These are phyloP conservation scores for Neopipo cinnamomea DNA, from an alignment of 2,113 vertebrate species.

Conservation along the genomic window DNA sequence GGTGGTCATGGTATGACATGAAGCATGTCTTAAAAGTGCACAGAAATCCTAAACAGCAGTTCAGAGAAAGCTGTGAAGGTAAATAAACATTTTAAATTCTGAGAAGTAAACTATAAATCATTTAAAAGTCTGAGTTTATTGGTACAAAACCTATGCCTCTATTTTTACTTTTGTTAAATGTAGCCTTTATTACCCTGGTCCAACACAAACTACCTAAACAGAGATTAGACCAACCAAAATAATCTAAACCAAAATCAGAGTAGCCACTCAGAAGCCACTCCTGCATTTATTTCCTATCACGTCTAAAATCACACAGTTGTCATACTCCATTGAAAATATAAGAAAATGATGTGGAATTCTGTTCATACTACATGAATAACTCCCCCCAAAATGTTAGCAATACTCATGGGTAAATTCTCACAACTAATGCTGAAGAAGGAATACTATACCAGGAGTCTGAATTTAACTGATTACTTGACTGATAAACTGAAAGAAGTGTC, in stretches of 20 bases:
- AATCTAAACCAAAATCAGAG: not conserved
- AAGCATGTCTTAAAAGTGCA: not conserved
- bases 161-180: not conserved
- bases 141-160: not conserved
- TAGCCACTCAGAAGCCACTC: not conserved
- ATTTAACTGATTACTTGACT: not conserved
- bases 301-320: not conserved
- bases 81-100: not conserved
- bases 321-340: not conserved
- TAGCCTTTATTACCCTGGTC: not conserved
- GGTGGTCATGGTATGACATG: not conserved
- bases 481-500: not conserved
- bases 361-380: not conserved
- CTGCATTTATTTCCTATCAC: not conserved
- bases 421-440: not conserved
- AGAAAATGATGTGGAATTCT: not conserved
- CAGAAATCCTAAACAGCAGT: not conserved
- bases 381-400: not conserved
- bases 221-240: not conserved
- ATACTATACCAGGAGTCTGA: not conserved
- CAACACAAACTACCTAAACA: not conserved
- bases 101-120: not conserved
- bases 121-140: not conserved
- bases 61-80: not conserved
- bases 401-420: not conserved